Evolutionary conservation across 2,113 vertebrate species (phyloP).

Genomic region (Phylloscopus whistleri): DNA sequence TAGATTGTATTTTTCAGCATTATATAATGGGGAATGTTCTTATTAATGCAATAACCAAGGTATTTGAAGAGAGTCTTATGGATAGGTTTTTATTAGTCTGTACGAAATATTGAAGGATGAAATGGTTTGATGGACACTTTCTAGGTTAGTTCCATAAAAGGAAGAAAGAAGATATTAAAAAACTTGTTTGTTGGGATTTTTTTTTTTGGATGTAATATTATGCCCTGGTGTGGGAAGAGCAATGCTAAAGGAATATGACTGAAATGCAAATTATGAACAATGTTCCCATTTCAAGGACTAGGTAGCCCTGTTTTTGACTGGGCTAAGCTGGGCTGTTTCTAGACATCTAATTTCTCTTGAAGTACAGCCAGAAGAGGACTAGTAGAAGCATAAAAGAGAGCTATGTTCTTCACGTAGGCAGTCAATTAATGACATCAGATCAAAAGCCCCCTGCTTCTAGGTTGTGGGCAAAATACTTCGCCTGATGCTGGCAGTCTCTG

Average conservation of each 20-base stretch:
- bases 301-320: background rate
- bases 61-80: background rate
- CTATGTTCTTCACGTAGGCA: background rate
- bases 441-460: background rate
- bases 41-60: background rate
- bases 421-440: background rate
- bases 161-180: background rate
- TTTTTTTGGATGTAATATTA: background rate
- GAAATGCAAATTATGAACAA: background rate
- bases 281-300: background rate
- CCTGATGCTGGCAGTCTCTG: background rate
- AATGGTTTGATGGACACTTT: background rate
- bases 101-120: background rate
- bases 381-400: background rate
- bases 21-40: background rate
- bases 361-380: background rate
- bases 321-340: background rate
- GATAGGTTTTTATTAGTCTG: background rate
- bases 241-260: background rate
- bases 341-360: background rate
- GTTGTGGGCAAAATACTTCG: background rate
- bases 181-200: accelerated
- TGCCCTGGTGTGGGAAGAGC: background rate
- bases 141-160: background rate
- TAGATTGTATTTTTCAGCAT: background rate